These are phyloP conservation scores for Mechanitis mazaeus DNA, from an alignment of 2,888 invertebrate species.

Conservation along the genomic window DNA sequence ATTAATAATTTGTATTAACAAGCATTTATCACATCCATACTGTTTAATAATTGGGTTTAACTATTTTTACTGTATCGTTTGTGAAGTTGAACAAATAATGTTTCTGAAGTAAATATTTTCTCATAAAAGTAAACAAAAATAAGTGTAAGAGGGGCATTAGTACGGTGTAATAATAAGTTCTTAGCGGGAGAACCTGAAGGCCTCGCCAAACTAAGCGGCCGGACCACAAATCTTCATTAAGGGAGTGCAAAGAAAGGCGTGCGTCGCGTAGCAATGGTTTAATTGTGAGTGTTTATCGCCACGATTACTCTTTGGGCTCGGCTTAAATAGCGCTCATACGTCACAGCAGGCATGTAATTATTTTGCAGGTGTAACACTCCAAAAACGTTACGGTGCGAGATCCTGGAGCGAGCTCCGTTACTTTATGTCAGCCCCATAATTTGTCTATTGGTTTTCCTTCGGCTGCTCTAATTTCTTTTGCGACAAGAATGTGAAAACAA, in stretches of 20 bases:
- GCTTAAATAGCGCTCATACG: slow-evolving; percentile 72
- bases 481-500: slow-evolving; percentile 24
- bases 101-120: neutral
- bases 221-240: slow-evolving; percentile 67
- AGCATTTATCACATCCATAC: slow-evolving; percentile 4
- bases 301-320: slow-evolving; percentile 67
- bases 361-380: slow-evolving; percentile 67
- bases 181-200: slow-evolving; percentile 33
- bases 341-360: slow-evolving; percentile 72
- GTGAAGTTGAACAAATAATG: slow-evolving; percentile 8
- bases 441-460: slow-evolving; percentile 54
- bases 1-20: slow-evolving; percentile 17
- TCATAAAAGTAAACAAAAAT: neutral
- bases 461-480: slow-evolving; percentile 30
- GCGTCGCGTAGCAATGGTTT: slow-evolving; percentile 74
- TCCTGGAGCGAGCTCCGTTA: slow-evolving; percentile 44
- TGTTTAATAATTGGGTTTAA: slow-evolving; percentile 10
- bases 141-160: slow-evolving; percentile 10
- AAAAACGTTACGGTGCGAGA: slow-evolving; percentile 52
- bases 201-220: slow-evolving; percentile 37
- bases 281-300: slow-evolving; percentile 73
- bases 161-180: slow-evolving; percentile 26
- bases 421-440: slow-evolving; percentile 54
- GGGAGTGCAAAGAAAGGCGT: slow-evolving; percentile 68
- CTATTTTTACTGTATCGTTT: neutral